Evolutionary conservation across 2,113 vertebrate genomes (phyloP).

Genomic region (Pygoscelis antarcticus): DNA sequence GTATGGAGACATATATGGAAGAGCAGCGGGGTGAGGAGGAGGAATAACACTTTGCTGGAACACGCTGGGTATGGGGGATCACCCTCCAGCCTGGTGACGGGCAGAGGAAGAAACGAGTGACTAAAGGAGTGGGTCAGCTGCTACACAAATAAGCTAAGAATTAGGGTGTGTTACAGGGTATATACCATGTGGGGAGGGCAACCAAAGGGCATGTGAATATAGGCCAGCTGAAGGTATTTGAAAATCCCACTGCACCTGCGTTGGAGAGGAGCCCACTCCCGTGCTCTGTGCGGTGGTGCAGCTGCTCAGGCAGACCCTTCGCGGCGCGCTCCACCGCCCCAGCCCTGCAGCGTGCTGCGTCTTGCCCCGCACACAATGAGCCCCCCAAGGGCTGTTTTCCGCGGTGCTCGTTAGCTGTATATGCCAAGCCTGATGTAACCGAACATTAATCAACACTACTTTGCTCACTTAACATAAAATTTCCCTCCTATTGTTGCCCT

Average conservation of each 20-base stretch:
- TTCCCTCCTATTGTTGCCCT: neutral
- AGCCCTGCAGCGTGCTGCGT: neutral
- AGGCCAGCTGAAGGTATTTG: neutral
- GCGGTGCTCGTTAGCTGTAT: neutral
- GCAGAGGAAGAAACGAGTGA: neutral
- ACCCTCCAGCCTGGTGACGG: neutral
- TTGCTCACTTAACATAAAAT: neutral
- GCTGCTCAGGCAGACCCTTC: rapidly evolving
- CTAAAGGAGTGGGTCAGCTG: neutral
- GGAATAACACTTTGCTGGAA: neutral
- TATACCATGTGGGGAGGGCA: neutral
- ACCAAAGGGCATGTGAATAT: neutral
- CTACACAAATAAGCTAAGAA: neutral
- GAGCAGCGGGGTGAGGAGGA: neutral
- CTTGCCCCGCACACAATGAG: neutral
- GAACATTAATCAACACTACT: neutral
- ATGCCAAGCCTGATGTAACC: neutral
- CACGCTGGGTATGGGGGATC: neutral
- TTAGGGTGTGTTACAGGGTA: neutral
- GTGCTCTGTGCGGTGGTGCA: rapidly evolving
- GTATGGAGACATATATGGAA: rapidly evolving
- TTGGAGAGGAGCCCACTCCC: neutral
- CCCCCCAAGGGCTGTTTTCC: neutral
- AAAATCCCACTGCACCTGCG: neutral
- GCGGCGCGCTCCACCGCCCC: rapidly evolving